Percentiles rank a stretch among this genome's conserved stretches.
These are phyloP conservation scores for Garrulus glandarius DNA, from an alignment of 2,797 vertebrate genomes.

Conservation along the genomic window DNA sequence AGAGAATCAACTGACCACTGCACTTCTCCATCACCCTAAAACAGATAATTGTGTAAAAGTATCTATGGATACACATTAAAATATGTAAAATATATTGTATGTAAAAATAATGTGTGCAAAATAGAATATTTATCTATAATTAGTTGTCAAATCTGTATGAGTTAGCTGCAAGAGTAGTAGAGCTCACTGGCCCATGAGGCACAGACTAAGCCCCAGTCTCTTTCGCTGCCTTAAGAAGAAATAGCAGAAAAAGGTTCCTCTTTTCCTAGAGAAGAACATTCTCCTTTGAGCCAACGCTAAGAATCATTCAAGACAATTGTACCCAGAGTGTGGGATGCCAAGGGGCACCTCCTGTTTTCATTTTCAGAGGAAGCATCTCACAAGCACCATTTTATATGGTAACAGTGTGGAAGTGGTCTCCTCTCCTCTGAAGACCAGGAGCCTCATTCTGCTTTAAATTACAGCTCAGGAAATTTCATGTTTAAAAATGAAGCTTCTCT, in stretches of 20 bases:
- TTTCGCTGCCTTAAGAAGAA: not conserved
- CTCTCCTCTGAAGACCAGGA: not conserved
- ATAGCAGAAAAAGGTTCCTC: not conserved
- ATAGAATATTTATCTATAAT: not conserved
- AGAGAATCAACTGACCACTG: not conserved
- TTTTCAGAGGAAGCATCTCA: not conserved
- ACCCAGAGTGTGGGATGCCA: not conserved
- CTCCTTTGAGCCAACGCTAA: not conserved
- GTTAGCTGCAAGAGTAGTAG: not conserved
- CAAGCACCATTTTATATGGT: not conserved
- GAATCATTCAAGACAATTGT: not conserved
- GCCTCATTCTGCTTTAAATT: not conserved
- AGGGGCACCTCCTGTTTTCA: not conserved
- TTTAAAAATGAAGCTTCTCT: not conserved
- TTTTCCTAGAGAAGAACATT: not conserved
- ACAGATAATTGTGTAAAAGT: rapidly evolving
- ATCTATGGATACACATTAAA: not conserved
- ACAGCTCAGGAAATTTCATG: not conserved
- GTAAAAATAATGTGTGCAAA: not conserved
- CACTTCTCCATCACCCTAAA: not conserved
- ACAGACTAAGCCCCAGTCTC: not conserved
- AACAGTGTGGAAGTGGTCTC: not conserved
- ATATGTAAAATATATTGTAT: not conserved
- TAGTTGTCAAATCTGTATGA: not conserved
- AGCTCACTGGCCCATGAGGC: not conserved